A percentile compares a stretch with the other conserved stretches of the same genome.
phyloP scores from a whole-genome alignment of 2,113 vertebrate species.

The Cynopterus brachyotis region DNA sequence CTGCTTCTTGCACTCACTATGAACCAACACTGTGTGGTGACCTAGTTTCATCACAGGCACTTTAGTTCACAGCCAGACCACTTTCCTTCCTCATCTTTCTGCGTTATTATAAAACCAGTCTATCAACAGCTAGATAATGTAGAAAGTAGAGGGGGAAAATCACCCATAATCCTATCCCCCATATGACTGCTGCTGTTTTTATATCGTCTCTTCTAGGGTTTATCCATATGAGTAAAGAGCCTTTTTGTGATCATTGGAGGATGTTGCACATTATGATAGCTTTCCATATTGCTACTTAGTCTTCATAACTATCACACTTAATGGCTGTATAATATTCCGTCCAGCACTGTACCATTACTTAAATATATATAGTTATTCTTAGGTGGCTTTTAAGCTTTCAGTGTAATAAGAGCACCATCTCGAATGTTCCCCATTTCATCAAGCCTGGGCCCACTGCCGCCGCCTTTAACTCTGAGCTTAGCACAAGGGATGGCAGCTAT shows the following conservation, averaged over 20 bases:
- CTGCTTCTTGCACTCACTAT: background rate
- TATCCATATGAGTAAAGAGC: background rate
- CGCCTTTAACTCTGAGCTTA: background rate
- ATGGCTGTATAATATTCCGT: background rate
- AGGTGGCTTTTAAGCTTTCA: background rate
- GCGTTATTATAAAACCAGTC: background rate
- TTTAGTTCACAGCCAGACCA: background rate
- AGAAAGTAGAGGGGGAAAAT: background rate
- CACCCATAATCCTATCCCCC: background rate
- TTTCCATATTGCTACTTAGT: background rate
- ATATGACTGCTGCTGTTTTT: background rate
- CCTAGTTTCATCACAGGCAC: background rate
- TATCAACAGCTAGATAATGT: background rate
- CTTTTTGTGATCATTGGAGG: background rate
- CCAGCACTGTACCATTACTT: background rate
- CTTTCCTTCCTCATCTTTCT: background rate
- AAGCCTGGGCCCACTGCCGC: too few species aligned
- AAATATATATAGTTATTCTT: background rate
- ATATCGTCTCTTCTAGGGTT: background rate
- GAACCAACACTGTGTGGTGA: background rate
- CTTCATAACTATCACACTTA: background rate
- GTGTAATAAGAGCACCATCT: background rate
- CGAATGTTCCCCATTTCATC: background rate
- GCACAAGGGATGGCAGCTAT: too few species aligned
- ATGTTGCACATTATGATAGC: background rate